These are phyloP conservation scores for Brenthis hecate DNA, from an alignment of 2,888 invertebrate genomes.

Conservation along the genomic window DNA sequence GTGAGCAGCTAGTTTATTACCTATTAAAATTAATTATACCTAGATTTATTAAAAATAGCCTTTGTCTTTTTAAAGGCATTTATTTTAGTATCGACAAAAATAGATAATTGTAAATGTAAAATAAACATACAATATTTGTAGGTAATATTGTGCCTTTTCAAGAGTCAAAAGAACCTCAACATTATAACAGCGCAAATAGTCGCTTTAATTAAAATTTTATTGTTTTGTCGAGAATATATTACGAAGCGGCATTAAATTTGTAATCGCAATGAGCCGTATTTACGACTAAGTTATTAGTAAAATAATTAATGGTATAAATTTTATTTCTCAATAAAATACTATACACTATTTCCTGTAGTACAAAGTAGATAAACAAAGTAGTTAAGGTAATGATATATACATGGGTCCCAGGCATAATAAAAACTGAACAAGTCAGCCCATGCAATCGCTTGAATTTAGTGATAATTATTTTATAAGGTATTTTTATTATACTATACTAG, in stretches of 20 bases:
- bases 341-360: slow-evolving; percentile 11
- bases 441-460: neutral
- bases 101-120: no score
- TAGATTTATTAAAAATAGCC: no score
- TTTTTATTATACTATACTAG: no score
- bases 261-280: slow-evolving; percentile 30
- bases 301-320: slow-evolving; percentile 32
- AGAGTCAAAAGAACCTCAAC: neutral
- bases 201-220: slow-evolving; percentile 34
- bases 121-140: neutral
- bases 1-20: no score
- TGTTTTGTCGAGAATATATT: slow-evolving; percentile 23
- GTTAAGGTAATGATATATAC: neutral
- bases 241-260: slow-evolving; percentile 29
- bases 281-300: slow-evolving; percentile 32
- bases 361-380: slow-evolving; percentile 15
- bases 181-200: slow-evolving; percentile 10
- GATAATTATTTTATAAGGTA: no score
- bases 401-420: neutral
- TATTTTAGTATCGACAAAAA: no score
- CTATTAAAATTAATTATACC: no score
- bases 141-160: neutral
- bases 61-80: no score
- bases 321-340: slow-evolving; percentile 30
- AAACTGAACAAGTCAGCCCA: neutral